Evolutionary conservation across 2,113 vertebrate species (phyloP).

Genomic region (Struthidea cinerea): DNA sequence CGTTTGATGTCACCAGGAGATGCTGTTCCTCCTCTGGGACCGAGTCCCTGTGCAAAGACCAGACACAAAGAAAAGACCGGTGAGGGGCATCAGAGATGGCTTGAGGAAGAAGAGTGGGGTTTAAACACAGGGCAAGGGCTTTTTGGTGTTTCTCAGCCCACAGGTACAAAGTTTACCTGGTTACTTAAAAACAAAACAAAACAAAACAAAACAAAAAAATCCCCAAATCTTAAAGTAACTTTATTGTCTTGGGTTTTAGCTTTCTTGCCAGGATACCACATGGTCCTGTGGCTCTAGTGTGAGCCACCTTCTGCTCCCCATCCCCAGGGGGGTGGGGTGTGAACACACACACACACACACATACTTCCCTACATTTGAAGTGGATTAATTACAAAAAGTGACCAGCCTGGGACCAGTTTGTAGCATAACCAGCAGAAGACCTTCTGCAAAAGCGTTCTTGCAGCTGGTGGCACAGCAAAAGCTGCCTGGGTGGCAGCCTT

Average conservation of each 20-base stretch:
- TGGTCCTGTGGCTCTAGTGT: not conserved
- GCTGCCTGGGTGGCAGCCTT: not conserved
- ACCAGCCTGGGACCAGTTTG: not conserved
- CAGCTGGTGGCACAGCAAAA: not conserved
- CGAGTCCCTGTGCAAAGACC: not conserved
- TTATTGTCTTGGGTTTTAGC: not conserved
- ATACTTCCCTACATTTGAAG: not conserved
- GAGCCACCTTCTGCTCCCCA: not conserved
- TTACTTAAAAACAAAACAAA: not conserved
- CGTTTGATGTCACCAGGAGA: not conserved
- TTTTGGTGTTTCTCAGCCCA: not conserved
- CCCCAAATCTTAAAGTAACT: not conserved
- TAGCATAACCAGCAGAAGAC: not conserved
- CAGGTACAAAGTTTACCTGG: not conserved
- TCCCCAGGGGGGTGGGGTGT: not conserved
- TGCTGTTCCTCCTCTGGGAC: not conserved
- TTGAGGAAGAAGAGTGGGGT: not conserved
- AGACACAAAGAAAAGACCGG: rapidly evolving
- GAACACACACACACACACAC: not conserved
- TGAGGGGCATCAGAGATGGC: not conserved
- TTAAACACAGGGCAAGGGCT: not conserved
- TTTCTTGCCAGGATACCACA: not conserved
- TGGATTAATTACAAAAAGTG: not conserved
- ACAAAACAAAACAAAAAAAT: no score
- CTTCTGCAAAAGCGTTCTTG: not conserved